These are phyloP conservation scores for Threskiornis aethiopicus DNA, from an alignment of 2,797 vertebrate genomes.

Conservation along the genomic window DNA sequence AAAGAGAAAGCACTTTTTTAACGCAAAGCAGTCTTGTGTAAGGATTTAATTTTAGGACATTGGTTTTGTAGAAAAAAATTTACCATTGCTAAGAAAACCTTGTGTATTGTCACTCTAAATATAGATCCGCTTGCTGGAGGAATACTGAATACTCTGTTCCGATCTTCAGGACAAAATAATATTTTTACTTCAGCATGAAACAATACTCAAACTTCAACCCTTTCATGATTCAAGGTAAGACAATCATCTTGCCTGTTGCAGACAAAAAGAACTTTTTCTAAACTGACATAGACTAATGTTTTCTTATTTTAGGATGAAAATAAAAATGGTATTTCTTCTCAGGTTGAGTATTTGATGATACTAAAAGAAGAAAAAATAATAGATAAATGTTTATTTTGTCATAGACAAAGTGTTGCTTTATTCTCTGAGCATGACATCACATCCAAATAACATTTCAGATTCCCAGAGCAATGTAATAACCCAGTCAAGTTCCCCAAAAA, in stretches of 20 bases:
- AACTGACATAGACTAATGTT: background rate
- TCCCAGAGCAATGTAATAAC: background rate
- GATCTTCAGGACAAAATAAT: background rate
- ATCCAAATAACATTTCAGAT: background rate
- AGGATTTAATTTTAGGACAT: background rate
- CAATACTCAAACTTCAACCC: background rate
- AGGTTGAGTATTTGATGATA: background rate
- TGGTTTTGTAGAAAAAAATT: background rate
- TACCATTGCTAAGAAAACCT: background rate
- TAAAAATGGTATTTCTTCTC: background rate
- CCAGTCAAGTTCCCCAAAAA: background rate
- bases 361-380: background rate
- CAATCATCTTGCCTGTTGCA: background rate
- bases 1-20: background rate
- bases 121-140: background rate
- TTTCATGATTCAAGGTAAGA: background rate
- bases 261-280: background rate
- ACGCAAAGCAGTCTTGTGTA: background rate
- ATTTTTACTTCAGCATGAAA: background rate
- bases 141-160: background rate
- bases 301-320: background rate
- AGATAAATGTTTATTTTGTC: background rate
- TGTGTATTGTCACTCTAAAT: background rate
- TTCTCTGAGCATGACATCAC: background rate
- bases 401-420: background rate